Percentiles rank a stretch among this genome's conserved stretches.
phyloP scores from a whole-genome alignment of 1,140 invertebrate species.

The Bombus turneri region DNA sequence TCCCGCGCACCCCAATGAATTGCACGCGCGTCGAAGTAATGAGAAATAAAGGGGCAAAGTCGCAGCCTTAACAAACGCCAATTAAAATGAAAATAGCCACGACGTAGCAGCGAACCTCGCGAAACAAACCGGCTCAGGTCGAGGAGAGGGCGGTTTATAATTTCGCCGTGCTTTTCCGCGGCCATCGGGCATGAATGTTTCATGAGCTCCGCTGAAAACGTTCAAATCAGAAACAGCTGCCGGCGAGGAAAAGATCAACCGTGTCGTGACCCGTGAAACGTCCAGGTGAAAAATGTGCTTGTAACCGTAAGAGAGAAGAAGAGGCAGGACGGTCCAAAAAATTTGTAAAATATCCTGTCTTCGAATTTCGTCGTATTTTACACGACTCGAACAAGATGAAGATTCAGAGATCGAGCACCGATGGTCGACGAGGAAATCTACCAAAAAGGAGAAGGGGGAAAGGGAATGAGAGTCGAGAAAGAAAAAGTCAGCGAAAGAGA shows the following conservation, averaged over 20 bases:
- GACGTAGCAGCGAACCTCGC: neutral
- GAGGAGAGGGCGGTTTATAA: conserved; percentile 39
- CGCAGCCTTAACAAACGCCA: neutral
- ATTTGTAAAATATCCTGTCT: neutral
- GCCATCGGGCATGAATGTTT: conserved; percentile 49
- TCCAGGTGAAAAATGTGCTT: neutral
- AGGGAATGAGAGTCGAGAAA: neutral
- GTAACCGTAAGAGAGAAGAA: too few species aligned
- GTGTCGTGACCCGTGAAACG: neutral
- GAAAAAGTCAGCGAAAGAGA: neutral
- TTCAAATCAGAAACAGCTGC: conserved; percentile 34
- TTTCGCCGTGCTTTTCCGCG: conserved; percentile 37
- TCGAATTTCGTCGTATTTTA: neutral
- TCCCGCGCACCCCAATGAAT: neutral
- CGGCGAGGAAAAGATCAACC: neutral
- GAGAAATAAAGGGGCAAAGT: neutral
- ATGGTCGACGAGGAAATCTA: too few species aligned
- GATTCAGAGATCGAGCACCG: neutral
- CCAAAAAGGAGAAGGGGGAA: too few species aligned
- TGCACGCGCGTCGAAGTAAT: conserved; percentile 2
- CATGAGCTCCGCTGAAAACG: conserved; percentile 29
- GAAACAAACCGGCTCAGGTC: conserved; percentile 17
- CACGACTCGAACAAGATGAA: neutral
- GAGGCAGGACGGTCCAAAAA: neutral
- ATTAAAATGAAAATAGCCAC: conserved; percentile 50